Base-by-base conservation (phyloP, 2,888 invertebrate genomes). In the Meiosimyza platycephala region DNA sequence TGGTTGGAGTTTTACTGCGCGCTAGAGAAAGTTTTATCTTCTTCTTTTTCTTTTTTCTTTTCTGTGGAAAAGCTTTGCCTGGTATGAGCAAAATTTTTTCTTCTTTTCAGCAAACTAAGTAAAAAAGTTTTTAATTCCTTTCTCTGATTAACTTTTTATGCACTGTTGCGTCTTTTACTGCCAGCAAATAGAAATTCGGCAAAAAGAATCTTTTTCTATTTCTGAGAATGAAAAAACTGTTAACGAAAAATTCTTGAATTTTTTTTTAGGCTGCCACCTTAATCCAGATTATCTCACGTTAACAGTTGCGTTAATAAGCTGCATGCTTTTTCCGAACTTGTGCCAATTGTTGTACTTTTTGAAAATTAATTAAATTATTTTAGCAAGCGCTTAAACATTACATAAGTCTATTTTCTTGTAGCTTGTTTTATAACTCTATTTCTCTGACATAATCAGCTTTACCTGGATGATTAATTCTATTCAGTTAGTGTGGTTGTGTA, bases 131-230 rank as follows among this genome's bases (percentile, higher is more conserved):
- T 71, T 71, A 73, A 66, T 72, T 74, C 60, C 51, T 63, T 63
- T 71, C 54, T 47, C 72, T 72, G 70, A 72, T 74, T 75, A 73
- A 73, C 71, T 73, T 73, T 71, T 75, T 71, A 64, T 60, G 68
- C 64, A 63, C 66, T 65, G 73, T 65, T 75, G 73, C 73, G 52
- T 59, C 59, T 18, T 13, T 18, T 18, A 12, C 18, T 6, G 3
- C 12, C 7, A 33, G 59, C 15, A 40, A 22, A 60, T 2, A 13
- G 28, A 60, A n/a, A 40, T 33, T 33, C 13, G 22, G 28, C 40
- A 40, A 40, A 22, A 33, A 60, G 5, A 60, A 60, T 18, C 57
- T 28, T 57, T 57, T 57, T 54, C 52, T 67, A n/a, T 51, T 65
- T 52, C 1, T 7, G n/a, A 48, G 47, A 48, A 64, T 47, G 15